Percentiles rank a stretch among this genome's conserved stretches.
Evolutionary conservation across 2,888 invertebrate species (phyloP).

Genomic region (Cheilosia grossa): DNA sequence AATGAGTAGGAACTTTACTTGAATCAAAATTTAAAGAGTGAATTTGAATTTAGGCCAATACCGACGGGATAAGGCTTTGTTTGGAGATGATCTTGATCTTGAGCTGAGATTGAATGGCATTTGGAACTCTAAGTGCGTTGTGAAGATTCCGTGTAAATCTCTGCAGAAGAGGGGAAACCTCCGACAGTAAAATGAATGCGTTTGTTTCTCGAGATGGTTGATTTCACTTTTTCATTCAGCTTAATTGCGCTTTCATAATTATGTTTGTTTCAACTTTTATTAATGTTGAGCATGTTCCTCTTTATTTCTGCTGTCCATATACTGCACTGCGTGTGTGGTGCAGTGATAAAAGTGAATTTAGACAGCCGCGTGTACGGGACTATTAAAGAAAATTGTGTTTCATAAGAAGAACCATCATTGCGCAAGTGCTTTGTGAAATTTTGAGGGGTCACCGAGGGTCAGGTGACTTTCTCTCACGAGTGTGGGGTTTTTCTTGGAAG

Average conservation of each 20-base stretch:
- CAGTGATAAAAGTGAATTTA: slow-evolving; percentile 12
- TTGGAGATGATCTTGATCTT: slow-evolving; percentile 23
- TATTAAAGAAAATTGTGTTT: background rate
- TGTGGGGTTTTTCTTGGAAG: background rate
- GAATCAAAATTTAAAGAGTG: background rate
- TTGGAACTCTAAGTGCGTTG: background rate
- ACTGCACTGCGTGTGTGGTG: background rate
- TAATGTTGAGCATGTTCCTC: background rate
- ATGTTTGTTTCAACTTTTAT: slow-evolving; percentile 1
- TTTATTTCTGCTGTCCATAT: background rate
- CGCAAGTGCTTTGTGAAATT: background rate
- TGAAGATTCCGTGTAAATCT: background rate
- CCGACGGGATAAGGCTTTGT: slow-evolving; percentile 18
- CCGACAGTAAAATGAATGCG: slow-evolving; percentile 4
- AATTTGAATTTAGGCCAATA: background rate
- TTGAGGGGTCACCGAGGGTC: background rate
- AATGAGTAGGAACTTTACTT: background rate
- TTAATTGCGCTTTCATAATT: slow-evolving; percentile 22
- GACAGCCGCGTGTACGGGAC: background rate
- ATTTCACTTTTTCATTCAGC: slow-evolving; percentile 40
- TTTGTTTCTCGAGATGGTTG: slow-evolving; percentile 3
- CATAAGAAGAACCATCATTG: background rate
- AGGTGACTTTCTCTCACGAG: background rate
- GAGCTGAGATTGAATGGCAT: slow-evolving; percentile 3
- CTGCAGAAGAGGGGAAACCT: slow-evolving; percentile 7